Percentiles rank a stretch among this genome's conserved stretches.
phyloP scores from a whole-genome alignment of 2,113 vertebrate genomes.

The Gallinago paraguaiae region DNA sequence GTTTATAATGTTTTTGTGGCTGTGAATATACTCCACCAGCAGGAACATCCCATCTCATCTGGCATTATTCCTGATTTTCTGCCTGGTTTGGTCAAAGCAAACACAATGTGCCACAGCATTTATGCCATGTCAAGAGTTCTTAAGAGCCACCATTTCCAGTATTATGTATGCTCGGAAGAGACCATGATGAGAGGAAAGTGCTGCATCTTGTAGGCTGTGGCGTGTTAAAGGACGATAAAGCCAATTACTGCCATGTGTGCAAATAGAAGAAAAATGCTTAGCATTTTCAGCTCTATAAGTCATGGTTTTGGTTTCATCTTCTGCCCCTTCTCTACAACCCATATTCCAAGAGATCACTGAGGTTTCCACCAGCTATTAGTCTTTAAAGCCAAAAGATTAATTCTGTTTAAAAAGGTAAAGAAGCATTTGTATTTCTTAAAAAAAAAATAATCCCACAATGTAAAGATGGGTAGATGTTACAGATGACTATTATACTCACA shows the following conservation, averaged over 20 bases:
- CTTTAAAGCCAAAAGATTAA: background rate
- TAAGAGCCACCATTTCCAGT: background rate
- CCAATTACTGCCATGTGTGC: fast-evolving
- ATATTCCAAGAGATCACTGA: background rate
- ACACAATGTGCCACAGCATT: background rate
- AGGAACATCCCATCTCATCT: background rate
- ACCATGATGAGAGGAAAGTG: background rate
- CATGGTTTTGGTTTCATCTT: background rate
- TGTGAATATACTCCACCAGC: background rate
- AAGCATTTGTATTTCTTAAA: background rate
- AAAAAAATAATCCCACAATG: background rate
- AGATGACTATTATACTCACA: background rate
- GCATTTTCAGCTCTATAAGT: background rate
- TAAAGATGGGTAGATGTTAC: background rate
- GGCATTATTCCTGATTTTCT: background rate
- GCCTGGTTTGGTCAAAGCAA: background rate
- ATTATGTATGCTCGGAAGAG: background rate
- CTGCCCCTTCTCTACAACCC: background rate
- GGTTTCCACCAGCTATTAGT: background rate
- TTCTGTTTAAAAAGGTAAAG: background rate
- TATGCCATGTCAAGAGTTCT: background rate
- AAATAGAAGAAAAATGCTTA: background rate
- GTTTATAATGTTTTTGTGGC: background rate
- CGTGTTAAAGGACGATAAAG: background rate
- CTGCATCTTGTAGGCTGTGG: background rate